Percentiles rank a stretch among this genome's conserved stretches.
Conservation (phyloP, 2,888 invertebrate genomes). For the Hypomecis atomaria region DNA sequence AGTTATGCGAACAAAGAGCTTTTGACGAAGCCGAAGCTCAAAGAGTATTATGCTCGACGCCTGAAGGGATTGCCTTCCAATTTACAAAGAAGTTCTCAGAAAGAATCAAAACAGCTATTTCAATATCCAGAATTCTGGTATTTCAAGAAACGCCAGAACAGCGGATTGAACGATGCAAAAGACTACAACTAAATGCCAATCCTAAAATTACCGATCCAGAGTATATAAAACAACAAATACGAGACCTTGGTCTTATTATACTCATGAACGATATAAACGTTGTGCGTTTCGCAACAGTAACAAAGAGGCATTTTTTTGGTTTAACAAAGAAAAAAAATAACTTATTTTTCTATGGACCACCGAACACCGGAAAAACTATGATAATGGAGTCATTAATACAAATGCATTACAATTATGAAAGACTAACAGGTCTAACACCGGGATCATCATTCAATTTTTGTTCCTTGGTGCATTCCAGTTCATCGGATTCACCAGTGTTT, state of each 20-base stretch:
- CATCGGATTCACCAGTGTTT: no score
- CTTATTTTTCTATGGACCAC: constrained; percentile 12
- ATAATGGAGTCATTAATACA: not conserved
- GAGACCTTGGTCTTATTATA: not conserved
- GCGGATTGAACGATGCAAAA: not conserved
- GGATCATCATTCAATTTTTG: not conserved
- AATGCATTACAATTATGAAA: not conserved
- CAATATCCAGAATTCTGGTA: not conserved
- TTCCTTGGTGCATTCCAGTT: constrained; percentile 33
- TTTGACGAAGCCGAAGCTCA: not conserved
- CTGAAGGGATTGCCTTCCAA: not conserved
- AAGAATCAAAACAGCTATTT: not conserved
- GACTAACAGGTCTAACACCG: not conserved
- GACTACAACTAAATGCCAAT: not conserved
- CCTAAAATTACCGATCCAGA: not conserved
- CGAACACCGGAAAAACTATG: constrained; percentile 8
- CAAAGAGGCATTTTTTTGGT: not conserved
- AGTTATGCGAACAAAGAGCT: not conserved
- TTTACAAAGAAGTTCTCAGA: not conserved
- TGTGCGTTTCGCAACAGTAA: not conserved
- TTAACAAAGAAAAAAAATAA: constrained; percentile 1
- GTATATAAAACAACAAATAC: not conserved
- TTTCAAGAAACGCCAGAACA: not conserved
- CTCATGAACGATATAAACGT: no score
- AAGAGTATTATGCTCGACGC: not conserved